phyloP scores from a whole-genome alignment of 1,140 invertebrate genomes.

The Nephila pilipes region DNA sequence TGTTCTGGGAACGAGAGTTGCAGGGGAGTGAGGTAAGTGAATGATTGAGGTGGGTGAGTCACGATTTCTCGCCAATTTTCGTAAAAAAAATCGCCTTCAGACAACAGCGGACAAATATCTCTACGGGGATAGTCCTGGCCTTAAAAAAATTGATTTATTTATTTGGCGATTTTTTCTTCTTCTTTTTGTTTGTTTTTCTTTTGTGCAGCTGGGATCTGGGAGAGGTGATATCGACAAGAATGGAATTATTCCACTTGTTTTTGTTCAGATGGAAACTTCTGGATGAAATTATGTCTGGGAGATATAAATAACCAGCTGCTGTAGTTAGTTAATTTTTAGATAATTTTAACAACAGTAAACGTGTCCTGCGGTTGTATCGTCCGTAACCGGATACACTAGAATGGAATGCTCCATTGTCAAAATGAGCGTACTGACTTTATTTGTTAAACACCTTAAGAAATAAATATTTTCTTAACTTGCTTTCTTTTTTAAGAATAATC shows the following conservation, averaged over 20 bases:
- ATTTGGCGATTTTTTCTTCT: constrained; percentile 32
- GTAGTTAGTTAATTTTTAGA: neutral
- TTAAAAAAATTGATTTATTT: constrained; percentile 54
- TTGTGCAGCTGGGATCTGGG: constrained; percentile 33
- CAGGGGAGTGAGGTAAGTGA: neutral
- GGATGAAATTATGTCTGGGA: neutral
- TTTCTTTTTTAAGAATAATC: no score
- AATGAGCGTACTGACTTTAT: no score
- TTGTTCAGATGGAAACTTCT: neutral
- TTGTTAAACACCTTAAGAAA: no score
- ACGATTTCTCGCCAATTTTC: constrained; percentile 71
- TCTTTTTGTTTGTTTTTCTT: neutral
- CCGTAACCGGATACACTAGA: neutral
- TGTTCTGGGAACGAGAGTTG: constrained; percentile 6
- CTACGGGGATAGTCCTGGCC: neutral
- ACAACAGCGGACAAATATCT: constrained; percentile 59
- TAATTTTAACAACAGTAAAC: neutral
- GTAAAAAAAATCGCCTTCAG: constrained; percentile 16
- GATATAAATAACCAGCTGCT: constrained; percentile 18
- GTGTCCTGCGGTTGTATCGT: neutral
- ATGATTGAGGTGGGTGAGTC: constrained; percentile 44
- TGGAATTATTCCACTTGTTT: neutral
- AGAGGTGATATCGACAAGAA: neutral
- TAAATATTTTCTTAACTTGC: no score
- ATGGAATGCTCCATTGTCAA: no score